A percentile compares a stretch with the other conserved stretches of the same genome.
phyloP scores from a whole-genome alignment of 2,113 vertebrate genomes.

The Zosterops lateralis region DNA sequence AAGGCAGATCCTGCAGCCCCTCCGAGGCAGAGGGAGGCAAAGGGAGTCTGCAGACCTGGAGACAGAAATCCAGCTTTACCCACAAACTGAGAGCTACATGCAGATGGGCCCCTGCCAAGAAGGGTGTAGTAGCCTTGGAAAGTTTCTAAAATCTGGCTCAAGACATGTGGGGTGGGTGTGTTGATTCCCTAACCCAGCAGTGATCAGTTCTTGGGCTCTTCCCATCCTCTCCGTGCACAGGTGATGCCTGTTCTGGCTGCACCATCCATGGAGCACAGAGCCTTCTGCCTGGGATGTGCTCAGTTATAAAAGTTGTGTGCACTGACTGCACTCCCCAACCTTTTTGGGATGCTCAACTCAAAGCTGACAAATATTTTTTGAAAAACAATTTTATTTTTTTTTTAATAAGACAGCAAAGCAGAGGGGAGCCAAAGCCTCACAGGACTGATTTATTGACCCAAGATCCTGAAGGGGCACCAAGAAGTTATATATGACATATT shows the following conservation, averaged over 20 bases:
- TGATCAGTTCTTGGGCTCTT: neutral
- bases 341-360: neutral
- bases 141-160: neutral
- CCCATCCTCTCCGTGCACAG: neutral
- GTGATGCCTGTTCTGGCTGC: neutral
- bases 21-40: neutral
- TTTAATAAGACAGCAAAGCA: neutral
- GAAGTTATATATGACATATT: neutral
- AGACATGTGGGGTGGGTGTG: rapidly evolving
- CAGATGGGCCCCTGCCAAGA: neutral
- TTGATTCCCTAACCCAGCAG: neutral
- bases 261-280: neutral
- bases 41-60: neutral
- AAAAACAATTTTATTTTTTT: neutral
- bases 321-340: neutral
- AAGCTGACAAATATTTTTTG: neutral
- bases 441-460: neutral
- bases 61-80: neutral
- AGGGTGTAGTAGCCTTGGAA: neutral
- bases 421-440: neutral
- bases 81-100: neutral
- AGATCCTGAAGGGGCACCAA: neutral
- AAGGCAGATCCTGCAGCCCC: neutral
- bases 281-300: neutral
- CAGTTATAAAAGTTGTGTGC: neutral